Evolutionary conservation across 2,888 invertebrate genomes (phyloP).

Genomic region (Drosophila recens): DNA sequence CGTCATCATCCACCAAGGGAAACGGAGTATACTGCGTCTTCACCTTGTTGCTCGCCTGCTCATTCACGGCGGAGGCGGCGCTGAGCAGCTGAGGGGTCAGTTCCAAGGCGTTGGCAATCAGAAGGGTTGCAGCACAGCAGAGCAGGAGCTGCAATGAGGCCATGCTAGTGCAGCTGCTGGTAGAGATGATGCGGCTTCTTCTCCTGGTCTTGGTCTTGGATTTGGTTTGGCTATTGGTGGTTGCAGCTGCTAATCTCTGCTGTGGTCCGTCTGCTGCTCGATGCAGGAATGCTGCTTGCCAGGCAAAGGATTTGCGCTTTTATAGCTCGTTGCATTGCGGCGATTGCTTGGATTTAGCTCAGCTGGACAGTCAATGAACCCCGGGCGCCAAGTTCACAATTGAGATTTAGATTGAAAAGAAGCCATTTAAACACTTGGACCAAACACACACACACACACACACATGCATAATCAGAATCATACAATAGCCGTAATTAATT

Average conservation of each 20-base stretch:
- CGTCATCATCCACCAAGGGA: conserved; percentile 60
- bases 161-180: conserved; percentile 60
- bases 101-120: conserved; percentile 69
- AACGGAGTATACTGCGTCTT: conserved; percentile 66
- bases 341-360: conserved; percentile 11
- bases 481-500: conserved; percentile 70
- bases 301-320: conserved; percentile 45
- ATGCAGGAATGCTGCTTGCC: conserved; percentile 56
- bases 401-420: conserved; percentile 77
- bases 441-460: conserved; percentile 16
- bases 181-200: conserved; percentile 1
- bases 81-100: conserved; percentile 69
- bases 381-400: conserved; percentile 55
- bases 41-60: conserved; percentile 57
- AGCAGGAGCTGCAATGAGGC: conserved; percentile 68
- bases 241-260: conserved; percentile 14
- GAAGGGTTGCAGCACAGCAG: conserved; percentile 60
- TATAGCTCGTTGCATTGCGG: conserved; percentile 47
- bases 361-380: conserved; percentile 64
- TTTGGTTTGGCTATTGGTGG: neutral
- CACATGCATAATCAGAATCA: conserved; percentile 9
- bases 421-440: conserved; percentile 63
- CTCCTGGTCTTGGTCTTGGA: neutral
- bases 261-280: conserved; percentile 27
- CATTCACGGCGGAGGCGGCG: conserved; percentile 46